These are phyloP conservation scores for Rhodinocichla rosea DNA, from an alignment of 2,113 vertebrate species.

Conservation along the genomic window DNA sequence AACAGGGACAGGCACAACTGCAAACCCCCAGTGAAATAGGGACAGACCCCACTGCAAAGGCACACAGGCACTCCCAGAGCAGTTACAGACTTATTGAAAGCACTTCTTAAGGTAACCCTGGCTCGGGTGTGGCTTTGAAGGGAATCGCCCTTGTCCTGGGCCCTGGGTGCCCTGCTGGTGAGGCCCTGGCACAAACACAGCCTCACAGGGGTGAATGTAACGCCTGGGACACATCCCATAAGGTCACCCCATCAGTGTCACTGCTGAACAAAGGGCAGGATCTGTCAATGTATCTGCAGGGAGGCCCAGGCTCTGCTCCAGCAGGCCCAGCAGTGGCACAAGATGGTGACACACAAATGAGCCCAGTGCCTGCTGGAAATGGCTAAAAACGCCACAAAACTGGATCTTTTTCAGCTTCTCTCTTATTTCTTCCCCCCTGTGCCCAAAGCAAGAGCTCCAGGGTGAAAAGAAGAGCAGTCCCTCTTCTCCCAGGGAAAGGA, in stretches of 20 bases:
- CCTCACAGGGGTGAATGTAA: background rate
- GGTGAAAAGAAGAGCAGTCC: background rate
- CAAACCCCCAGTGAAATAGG: background rate
- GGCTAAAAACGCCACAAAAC: background rate
- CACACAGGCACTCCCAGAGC: background rate
- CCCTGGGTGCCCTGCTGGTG: background rate
- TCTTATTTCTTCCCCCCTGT: background rate
- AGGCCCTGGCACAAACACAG: background rate
- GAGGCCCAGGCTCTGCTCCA: background rate
- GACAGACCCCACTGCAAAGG: background rate
- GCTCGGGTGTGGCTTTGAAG: background rate
- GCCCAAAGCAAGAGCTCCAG: background rate
- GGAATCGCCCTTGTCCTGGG: background rate
- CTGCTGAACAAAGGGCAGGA: background rate
- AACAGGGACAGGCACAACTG: background rate
- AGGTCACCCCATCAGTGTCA: background rate
- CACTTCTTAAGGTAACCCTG: background rate
- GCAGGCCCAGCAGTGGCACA: background rate
- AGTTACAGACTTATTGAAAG: background rate
- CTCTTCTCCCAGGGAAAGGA: background rate
- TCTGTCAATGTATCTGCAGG: background rate
- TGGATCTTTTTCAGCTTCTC: background rate
- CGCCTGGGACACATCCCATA: background rate
- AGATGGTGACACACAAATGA: background rate
- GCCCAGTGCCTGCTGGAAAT: background rate